Conservation (phyloP, 2,888 invertebrate species). For the Tortrix viridana region DNA sequence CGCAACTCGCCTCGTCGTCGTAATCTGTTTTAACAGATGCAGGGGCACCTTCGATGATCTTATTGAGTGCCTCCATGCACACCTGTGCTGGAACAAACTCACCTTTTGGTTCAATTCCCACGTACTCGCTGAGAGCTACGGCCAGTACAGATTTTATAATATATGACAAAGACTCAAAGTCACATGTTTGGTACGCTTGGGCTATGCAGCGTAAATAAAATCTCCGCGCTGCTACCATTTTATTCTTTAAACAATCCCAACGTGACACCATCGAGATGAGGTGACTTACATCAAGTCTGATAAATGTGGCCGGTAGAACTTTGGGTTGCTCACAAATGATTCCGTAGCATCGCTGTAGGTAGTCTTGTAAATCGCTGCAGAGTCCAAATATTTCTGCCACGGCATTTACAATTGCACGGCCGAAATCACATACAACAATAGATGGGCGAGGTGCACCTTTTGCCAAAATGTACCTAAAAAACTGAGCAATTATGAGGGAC, state of each 20-base stretch:
- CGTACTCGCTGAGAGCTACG: constrained; percentile 14
- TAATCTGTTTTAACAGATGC: too few relatives aligned
- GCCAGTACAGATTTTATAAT: constrained; percentile 13
- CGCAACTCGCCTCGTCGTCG: too few relatives aligned
- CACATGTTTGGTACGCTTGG: constrained; percentile 21
- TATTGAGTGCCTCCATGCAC: neutral
- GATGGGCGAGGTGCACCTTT: neutral
- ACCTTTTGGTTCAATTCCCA: neutral
- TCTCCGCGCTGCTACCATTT: constrained; percentile 13
- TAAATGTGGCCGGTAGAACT: constrained; percentile 5
- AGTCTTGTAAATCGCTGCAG: constrained; percentile 4
- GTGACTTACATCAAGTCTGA: constrained; percentile 27
- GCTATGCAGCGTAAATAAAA: constrained; percentile 19
- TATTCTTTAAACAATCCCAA: constrained; percentile 13
- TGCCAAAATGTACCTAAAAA: neutral
- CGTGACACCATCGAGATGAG: constrained; percentile 20
- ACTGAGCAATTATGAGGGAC: constrained; percentile 4
- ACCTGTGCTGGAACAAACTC: constrained; percentile 12
- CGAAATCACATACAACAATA: neutral
- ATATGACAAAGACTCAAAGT: constrained; percentile 4
- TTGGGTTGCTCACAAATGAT: neutral
- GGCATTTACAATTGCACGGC: constrained; percentile 3
- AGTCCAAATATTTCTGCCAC: constrained; percentile 35
- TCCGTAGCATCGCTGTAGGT: constrained; percentile 14
- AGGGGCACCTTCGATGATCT: neutral